These are phyloP conservation scores for Siniperca scherzeri DNA, from an alignment of 2,797 vertebrate species.

Conservation along the genomic window DNA sequence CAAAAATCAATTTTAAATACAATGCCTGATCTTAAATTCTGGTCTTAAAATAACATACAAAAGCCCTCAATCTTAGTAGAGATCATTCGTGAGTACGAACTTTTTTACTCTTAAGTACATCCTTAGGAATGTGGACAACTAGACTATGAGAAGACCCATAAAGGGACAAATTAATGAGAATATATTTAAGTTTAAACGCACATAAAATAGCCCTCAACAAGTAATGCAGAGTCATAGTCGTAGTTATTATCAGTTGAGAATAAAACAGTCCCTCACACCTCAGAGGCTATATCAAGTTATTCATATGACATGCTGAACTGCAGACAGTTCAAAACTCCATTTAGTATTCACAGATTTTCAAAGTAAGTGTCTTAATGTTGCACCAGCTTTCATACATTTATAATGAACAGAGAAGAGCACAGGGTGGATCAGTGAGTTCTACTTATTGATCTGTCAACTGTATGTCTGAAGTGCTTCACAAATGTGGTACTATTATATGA, in stretches of 20 bases:
- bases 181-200: neutral
- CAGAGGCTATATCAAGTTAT: neutral
- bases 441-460: slow-evolving; percentile 20
- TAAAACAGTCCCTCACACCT: neutral
- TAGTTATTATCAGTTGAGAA: neutral
- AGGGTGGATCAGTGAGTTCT: neutral
- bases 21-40: neutral
- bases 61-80: neutral
- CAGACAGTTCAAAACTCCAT: slow-evolving; percentile 19
- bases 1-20: neutral
- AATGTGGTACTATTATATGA: slow-evolving; percentile 9
- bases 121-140: neutral
- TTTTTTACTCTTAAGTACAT: neutral
- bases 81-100: too few species aligned
- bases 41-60: neutral
- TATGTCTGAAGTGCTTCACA: slow-evolving; percentile 3
- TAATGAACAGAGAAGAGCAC: slow-evolving; percentile 18
- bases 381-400: slow-evolving; percentile 39
- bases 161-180: neutral
- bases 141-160: neutral
- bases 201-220: neutral
- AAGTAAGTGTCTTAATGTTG: slow-evolving; percentile 1
- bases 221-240: neutral
- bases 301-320: slow-evolving; percentile 14
- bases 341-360: slow-evolving; percentile 28